Base-by-base conservation (phyloP, 2,888 invertebrate species). In the Dilophus febrilis region DNA sequence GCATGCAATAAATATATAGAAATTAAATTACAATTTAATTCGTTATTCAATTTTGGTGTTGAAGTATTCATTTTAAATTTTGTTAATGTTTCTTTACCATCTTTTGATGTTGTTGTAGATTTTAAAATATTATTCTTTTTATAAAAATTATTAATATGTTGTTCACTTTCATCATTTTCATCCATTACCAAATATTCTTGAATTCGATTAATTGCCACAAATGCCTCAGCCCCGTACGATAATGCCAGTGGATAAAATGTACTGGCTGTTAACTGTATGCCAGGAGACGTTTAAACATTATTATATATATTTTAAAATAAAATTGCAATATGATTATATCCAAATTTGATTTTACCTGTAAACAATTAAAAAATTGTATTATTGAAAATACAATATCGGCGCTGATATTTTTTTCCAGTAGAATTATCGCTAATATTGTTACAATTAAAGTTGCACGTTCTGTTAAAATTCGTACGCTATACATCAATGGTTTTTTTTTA, bases 361-460 rank as follows among this genome's bases (percentile, higher is more conserved):
- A 61, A 13, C 78, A 68, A 54, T 84, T 83, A 53, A 76, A 81
- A 55, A 81, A 79, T 51, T 81, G 81, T 4, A 83, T 79, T 51
- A 81, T 67, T 0, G 83, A 76, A 58, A 83, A 84, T 0, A 80
- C 78, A 51, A 77, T 70, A 41, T 76, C 75, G 0, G 77, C 67
- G 1, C 68, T 68, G 29, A 77, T 58, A 11, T 61, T 59, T 49
- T 72, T 70, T 1, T 78, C 83, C 48, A 75, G 61, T 3, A 86
- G 64, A 11, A 82, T 78, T 53, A 77, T 86, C 1, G 80, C 71
- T 35, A 85, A 66, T 40, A 92, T 69, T 3, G 86, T 85, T 44
- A 84, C 72, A 54, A 81, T 86, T 10, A 90, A 66, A 2, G 88
- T 81, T 37, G 87, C 71, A 46, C 91, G 75, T 53, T 87, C 83